Percentiles rank a stretch among this genome's conserved stretches.
Conservation (phyloP, 2,888 invertebrate species). For the Nezara viridula region DNA sequence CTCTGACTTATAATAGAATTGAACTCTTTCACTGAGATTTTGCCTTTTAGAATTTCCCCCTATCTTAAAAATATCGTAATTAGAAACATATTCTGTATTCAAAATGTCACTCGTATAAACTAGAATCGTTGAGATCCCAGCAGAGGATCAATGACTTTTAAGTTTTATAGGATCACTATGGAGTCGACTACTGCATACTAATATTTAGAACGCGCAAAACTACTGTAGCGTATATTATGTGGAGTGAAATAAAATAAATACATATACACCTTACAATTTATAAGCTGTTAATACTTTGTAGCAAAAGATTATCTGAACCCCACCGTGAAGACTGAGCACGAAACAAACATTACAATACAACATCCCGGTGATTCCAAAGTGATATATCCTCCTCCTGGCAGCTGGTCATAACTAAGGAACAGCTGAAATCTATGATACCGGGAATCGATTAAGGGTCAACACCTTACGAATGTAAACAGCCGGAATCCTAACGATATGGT, state of each 20-base stretch:
- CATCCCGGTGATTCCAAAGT: neutral
- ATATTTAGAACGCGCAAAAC: neutral
- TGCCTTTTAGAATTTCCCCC: no score
- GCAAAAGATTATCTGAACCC: neutral
- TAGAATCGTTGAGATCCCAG: no score
- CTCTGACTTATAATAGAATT: no score
- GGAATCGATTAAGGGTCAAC: constrained; percentile 33
- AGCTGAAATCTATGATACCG: constrained; percentile 6
- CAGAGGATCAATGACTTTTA: no score
- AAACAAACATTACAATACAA: neutral
- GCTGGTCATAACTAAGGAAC: neutral
- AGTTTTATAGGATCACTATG: neutral
- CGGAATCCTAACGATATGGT: neutral
- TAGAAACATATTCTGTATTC: no score
- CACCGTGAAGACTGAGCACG: neutral
- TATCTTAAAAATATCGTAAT: no score
- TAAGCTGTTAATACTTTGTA: neutral
- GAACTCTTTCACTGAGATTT: no score
- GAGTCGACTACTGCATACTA: neutral
- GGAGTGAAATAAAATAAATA: neutral
- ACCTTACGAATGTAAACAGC: constrained; percentile 9
- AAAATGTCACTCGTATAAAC: no score
- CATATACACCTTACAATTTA: neutral
- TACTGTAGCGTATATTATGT: neutral
- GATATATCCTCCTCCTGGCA: neutral